Conservation (phyloP, 92 coral and sea anemone species). For the Zoanthus solanderi region DNA sequence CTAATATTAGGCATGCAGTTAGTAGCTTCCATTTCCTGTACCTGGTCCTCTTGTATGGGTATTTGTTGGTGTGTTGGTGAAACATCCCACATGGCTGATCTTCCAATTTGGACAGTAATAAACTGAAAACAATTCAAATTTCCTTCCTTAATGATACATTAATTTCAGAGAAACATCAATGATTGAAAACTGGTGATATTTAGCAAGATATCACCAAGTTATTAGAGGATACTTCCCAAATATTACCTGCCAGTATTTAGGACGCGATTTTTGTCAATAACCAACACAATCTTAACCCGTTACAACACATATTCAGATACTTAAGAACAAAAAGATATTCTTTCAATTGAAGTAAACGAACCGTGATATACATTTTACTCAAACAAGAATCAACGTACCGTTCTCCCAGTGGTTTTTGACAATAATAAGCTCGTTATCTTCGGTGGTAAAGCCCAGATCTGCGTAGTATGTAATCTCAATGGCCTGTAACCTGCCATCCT, state of each 20-base stretch:
- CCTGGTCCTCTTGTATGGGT: constrained; percentile 65
- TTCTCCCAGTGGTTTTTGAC: constrained; percentile 58
- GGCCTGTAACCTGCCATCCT: constrained; percentile 64
- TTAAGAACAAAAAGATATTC: too few species aligned
- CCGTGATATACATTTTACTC: neutral
- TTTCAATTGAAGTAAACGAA: too few species aligned
- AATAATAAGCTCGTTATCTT: constrained; percentile 27
- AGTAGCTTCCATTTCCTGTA: neutral
- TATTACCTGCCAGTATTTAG: too few species aligned
- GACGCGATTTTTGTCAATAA: too few species aligned
- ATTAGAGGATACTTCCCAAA: too few species aligned
- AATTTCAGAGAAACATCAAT: too few species aligned
- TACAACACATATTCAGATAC: too few species aligned
- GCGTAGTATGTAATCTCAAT: constrained; percentile 71
- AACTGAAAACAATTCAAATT: constrained; percentile 22
- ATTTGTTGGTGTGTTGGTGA: constrained; percentile 58
- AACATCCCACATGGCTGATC: constrained; percentile 42
- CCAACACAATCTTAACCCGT: too few species aligned
- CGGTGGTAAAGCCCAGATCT: constrained; percentile 57
- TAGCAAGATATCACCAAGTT: too few species aligned
- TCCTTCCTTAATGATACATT: too few species aligned
- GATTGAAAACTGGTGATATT: too few species aligned
- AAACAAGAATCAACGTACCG: constrained; percentile 14
- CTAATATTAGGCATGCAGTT: too few species aligned
- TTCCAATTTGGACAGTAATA: constrained; percentile 74